phyloP scores from a whole-genome alignment of 1,140 invertebrate genomes.

The Pectinophora gossypiella region DNA sequence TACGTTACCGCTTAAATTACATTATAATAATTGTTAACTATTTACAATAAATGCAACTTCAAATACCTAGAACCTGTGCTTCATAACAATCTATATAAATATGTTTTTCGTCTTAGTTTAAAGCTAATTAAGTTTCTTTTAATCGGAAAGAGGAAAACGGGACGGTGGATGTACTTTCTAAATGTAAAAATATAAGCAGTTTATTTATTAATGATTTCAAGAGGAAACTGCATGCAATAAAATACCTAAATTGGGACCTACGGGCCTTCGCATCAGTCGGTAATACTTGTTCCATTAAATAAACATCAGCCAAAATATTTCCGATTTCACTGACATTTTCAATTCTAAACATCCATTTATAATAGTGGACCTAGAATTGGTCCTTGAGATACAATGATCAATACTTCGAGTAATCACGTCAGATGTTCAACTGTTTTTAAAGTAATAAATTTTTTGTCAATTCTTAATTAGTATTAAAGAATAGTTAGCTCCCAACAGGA shows the following conservation, averaged over 20 bases:
- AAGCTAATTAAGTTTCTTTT: conserved; percentile 63
- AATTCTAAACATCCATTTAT: neutral
- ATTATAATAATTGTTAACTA: conserved; percentile 51
- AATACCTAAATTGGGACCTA: neutral
- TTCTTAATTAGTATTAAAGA: no score
- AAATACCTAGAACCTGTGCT: conserved; percentile 70
- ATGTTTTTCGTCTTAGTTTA: conserved; percentile 58
- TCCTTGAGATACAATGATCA: neutral
- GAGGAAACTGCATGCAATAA: conserved; percentile 32
- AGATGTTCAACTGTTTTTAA: no score
- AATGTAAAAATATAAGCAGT: conserved; percentile 48
- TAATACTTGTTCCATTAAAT: neutral
- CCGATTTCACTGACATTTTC: neutral
- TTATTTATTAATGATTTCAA: conserved; percentile 32
- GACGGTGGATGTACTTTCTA: conserved; percentile 60
- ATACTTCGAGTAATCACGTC: no score
- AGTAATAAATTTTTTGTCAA: no score
- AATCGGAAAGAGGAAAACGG: conserved; percentile 66
- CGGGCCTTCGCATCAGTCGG: neutral
- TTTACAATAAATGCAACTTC: conserved; percentile 70
- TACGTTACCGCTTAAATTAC: conserved; percentile 56
- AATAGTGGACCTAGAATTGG: neutral
- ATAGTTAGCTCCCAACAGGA: no score
- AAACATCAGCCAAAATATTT: neutral
- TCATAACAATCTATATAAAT: conserved; percentile 73